Conservation (phyloP, 2,113 vertebrate species). For the Labeo rohita region DNA sequence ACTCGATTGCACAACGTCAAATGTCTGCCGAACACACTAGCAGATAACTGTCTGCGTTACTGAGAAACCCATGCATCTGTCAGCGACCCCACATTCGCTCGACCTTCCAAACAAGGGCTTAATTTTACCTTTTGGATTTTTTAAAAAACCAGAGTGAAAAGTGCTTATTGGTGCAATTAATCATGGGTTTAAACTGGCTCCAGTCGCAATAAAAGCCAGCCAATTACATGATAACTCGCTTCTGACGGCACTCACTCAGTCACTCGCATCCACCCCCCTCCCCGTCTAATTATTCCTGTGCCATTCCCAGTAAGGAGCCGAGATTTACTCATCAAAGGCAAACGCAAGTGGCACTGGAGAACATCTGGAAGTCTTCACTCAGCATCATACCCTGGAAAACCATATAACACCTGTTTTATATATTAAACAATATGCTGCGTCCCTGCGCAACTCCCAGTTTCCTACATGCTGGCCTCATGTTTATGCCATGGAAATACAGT, state of each 20-base stretch:
- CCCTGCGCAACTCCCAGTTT: slow-evolving; percentile 42
- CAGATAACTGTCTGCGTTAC: background rate
- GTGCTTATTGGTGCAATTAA: slow-evolving; percentile 59
- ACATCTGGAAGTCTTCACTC: slow-evolving; percentile 58
- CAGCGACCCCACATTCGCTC: background rate
- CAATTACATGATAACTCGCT: slow-evolving; percentile 55
- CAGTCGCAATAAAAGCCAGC: slow-evolving; percentile 58
- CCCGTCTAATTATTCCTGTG: slow-evolving; percentile 49
- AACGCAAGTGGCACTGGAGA: slow-evolving; percentile 48
- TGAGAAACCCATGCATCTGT: slow-evolving; percentile 31
- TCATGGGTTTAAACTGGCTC: slow-evolving; percentile 55
- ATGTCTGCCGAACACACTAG: background rate
- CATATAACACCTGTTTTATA: slow-evolving; percentile 56
- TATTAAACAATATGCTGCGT: slow-evolving; percentile 54
- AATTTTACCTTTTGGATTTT: slow-evolving; percentile 39
- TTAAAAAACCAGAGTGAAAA: slow-evolving; percentile 47
- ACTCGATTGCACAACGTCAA: background rate
- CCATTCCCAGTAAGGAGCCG: slow-evolving; percentile 47
- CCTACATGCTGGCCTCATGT: slow-evolving; percentile 40
- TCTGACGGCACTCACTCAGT: slow-evolving; percentile 40
- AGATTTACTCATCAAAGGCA: slow-evolving; percentile 54
- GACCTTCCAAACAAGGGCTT: slow-evolving; percentile 37
- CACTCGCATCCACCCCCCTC: background rate
- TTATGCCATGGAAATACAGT: slow-evolving; percentile 38
- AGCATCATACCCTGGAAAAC: slow-evolving; percentile 53